Base-by-base conservation (phyloP, 2,888 invertebrate species). In the Xylota sylvarum region DNA sequence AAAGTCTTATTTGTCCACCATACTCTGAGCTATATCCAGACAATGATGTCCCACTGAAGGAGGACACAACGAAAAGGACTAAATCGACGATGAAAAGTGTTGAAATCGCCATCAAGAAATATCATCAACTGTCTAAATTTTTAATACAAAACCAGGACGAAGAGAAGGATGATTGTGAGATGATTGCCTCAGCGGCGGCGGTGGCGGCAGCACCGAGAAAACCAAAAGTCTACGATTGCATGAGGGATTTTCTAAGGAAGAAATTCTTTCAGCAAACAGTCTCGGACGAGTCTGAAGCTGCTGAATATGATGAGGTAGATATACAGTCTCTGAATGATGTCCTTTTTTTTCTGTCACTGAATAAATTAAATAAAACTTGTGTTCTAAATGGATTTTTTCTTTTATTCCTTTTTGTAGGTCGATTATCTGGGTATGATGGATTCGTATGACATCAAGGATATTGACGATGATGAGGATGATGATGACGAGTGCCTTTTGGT, bases 181-280 rank as follows among this genome's bases (percentile, higher is more conserved):
- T 88, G 83, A 82, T 84, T 69, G 62, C 65, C 50, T 6, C 79
- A 52, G 60, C 73, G 52, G 70, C 73, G 64, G 67, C 69, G 48
- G 77, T 87, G 62, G 74, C 43, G n/a, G 73, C 69, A 52, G 67
- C 70, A 35, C 86, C 88, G 58, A 90, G 89, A 79, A 91, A 90
- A 23, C 90, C 91, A 56, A 92, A 91, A 87, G 90, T 92, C 79
- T 92, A 92, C 73, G 91, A 91, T 82, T 91, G 91, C 89, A 92
- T 92, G 92, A 90, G 90, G 88, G 91, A 90, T 87, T 92, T 92
- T 89, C 69, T 92, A 83, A 89, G 90, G 7, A 90, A 90, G 70
- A 92, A 91, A 89, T 89, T 91, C 19, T 91, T 91, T 37, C 90
- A 91, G 9, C 89, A 88, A 9, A 62, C 52, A 27, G 56, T 65